Conservation (phyloP, 2,797 vertebrate species). For the Pseudochromis fuscus region DNA sequence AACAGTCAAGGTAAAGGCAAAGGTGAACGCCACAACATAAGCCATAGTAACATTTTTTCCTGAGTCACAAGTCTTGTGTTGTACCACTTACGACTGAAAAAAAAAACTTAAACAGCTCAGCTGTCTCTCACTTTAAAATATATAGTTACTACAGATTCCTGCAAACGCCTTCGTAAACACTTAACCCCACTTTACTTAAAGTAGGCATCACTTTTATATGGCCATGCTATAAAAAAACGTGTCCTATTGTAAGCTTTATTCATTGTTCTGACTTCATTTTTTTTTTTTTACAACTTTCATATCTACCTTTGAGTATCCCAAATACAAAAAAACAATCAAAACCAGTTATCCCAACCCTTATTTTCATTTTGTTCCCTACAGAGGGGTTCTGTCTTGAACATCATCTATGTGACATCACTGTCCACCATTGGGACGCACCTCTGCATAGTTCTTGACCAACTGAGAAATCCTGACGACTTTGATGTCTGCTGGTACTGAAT, state of each 20-base stretch:
- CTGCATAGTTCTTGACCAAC: conserved; percentile 64
- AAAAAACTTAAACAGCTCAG: too few relatives aligned
- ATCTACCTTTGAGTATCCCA: not conserved
- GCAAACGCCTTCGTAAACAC: not conserved
- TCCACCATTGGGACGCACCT: conserved; percentile 67
- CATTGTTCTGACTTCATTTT: too few relatives aligned
- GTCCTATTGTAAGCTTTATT: too few relatives aligned
- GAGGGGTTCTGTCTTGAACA: not conserved
- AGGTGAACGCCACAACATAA: too few relatives aligned
- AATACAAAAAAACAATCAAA: not conserved
- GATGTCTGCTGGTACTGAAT: conserved; percentile 30
- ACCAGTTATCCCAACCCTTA: too few relatives aligned
- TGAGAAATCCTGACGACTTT: conserved; percentile 68
- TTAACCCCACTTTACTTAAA: not conserved
- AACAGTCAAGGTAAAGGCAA: too few relatives aligned
- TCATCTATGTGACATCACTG: not conserved
- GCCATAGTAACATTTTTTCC: too few relatives aligned
- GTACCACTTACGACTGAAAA: too few relatives aligned
- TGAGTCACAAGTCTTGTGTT: too few relatives aligned
- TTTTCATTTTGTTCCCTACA: not conserved
- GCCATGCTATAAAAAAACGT: not conserved
- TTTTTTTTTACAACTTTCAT: too few relatives aligned
- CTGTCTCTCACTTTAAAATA: too few relatives aligned
- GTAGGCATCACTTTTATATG: not conserved
- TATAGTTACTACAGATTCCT: too few relatives aligned